Evolutionary conservation across 2,113 vertebrate genomes (phyloP).

Genomic region (Gnathonemus echidnorhynchus): DNA sequence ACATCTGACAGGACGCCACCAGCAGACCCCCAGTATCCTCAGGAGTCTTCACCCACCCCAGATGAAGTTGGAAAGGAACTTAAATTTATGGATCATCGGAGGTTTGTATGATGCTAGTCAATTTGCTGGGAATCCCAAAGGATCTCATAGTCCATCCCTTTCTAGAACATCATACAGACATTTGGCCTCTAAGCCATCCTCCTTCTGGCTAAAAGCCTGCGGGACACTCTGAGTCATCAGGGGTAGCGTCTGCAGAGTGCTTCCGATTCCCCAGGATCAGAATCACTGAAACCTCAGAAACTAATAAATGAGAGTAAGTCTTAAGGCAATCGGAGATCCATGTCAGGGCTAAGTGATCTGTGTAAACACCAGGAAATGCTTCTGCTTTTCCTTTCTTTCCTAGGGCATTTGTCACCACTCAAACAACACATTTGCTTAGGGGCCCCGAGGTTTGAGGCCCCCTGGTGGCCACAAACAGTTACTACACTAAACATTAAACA

Average conservation of each 20-base stretch:
- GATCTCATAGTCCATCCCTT: neutral
- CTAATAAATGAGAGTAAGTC: neutral
- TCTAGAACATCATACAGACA: neutral
- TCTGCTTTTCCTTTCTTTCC: neutral
- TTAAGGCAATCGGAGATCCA: neutral
- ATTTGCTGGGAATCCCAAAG: neutral
- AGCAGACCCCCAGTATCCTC: neutral
- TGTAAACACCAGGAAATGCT: neutral
- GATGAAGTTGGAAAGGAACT: neutral
- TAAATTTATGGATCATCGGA: neutral
- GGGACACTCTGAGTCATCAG: neutral
- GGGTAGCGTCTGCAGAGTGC: neutral
- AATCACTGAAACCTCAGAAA: neutral
- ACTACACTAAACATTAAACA: neutral
- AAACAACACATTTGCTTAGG: neutral
- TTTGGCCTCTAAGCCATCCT: neutral
- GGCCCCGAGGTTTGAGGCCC: neutral
- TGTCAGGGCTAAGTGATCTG: neutral
- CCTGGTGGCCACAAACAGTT: neutral
- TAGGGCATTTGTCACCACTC: neutral
- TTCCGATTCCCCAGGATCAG: neutral
- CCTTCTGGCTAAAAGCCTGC: neutral
- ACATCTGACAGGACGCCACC: too few species aligned
- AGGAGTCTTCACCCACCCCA: neutral
- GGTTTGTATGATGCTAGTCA: neutral